Evolutionary conservation across 1,140 invertebrate genomes (phyloP).

Genomic region (Danaus plexippus): DNA sequence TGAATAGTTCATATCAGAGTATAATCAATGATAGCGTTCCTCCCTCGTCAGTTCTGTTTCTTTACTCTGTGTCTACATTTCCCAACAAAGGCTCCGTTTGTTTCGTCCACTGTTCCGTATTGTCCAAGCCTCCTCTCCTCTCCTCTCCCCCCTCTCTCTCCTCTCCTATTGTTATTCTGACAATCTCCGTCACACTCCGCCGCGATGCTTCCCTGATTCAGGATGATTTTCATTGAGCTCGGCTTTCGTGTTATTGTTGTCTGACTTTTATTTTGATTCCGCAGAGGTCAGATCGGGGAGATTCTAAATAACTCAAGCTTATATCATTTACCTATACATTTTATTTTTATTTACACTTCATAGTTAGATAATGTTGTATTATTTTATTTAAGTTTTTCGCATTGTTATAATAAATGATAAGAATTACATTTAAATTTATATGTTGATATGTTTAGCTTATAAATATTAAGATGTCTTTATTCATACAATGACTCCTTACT

Average conservation of each 20-base stretch:
- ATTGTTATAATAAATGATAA: no score
- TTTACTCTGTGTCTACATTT: constrained; percentile 39
- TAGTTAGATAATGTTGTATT: no score
- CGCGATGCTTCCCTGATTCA: constrained; percentile 19
- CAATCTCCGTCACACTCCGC: constrained; percentile 39
- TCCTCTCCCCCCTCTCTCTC: constrained; percentile 40
- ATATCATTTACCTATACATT: neutral
- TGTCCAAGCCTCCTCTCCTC: constrained; percentile 51
- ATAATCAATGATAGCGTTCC: neutral
- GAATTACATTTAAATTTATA: no score
- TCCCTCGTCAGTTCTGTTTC: neutral
- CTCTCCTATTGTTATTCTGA: constrained; percentile 53
- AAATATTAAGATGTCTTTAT: no score
- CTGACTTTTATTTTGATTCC: constrained; percentile 25
- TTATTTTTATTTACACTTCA: neutral
- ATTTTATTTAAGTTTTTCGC: no score
- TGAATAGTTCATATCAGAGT: neutral
- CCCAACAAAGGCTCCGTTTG: constrained; percentile 49
- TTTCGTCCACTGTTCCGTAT: constrained; percentile 49
- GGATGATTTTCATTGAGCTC: constrained; percentile 22
- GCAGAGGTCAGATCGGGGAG: constrained; percentile 18
- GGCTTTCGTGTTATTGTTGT: constrained; percentile 24
- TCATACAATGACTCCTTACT: no score
- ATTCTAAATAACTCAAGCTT: neutral
- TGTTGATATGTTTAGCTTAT: no score